phyloP scores from a whole-genome alignment of 1,140 invertebrate genomes.

The Psilanteris sp. region DNA sequence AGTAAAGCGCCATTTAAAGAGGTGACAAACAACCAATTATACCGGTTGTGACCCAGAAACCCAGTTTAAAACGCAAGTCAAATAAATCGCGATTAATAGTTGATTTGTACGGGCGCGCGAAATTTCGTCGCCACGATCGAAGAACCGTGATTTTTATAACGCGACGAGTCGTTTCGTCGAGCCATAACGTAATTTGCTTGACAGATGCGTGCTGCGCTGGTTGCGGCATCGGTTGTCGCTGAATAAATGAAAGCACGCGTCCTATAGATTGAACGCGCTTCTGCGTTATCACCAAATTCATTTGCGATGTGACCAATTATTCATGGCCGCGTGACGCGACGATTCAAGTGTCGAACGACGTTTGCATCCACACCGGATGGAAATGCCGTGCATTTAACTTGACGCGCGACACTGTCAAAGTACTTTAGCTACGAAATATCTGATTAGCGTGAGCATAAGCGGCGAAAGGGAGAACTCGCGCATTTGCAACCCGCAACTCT shows the following conservation, averaged over 20 bases:
- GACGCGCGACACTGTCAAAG: conserved; percentile 63
- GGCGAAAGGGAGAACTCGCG: conserved; percentile 42
- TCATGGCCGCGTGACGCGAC: conserved; percentile 72
- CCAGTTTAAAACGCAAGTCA: background rate
- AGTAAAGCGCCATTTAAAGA: too few species aligned
- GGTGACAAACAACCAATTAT: too few species aligned
- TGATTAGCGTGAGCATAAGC: conserved; percentile 55
- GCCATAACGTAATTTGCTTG: conserved; percentile 65
- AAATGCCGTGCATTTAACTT: conserved; percentile 66
- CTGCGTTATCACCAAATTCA: conserved; percentile 75
- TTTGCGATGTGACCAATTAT: conserved; percentile 75
- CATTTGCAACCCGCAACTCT: conserved; percentile 53
- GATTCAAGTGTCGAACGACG: conserved; percentile 67
- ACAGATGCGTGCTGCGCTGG: conserved; percentile 63
- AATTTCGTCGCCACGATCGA: background rate
- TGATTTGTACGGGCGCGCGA: background rate
- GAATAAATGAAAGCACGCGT: conserved; percentile 74
- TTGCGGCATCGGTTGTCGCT: conserved; percentile 62
- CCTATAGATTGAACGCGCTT: conserved; percentile 67
- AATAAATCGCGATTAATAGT: conserved; percentile 21
- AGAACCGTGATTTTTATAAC: conserved; percentile 32
- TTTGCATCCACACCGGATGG: conserved; percentile 59
- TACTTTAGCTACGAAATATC: conserved; percentile 65
- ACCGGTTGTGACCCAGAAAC: background rate
- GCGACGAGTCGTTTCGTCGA: conserved; percentile 38